These are phyloP conservation scores for Antennarius striatus DNA, from an alignment of 2,113 vertebrate species.

Conservation along the genomic window DNA sequence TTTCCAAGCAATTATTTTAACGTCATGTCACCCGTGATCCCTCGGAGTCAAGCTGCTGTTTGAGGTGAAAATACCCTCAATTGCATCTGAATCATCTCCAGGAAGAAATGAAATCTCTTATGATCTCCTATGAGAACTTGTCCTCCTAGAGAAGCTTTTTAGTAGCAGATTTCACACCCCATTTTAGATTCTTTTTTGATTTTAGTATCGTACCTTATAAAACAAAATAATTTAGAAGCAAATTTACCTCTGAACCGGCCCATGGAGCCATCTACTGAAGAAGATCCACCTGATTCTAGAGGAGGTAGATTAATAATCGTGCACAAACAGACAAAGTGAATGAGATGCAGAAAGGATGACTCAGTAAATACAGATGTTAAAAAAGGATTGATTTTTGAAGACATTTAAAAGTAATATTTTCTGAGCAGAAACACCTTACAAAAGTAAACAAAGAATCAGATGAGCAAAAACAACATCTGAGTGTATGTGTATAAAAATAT, in stretches of 20 bases:
- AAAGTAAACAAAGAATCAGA: too few relatives aligned
- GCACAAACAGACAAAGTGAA: background rate
- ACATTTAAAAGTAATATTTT: too few relatives aligned
- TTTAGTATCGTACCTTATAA: background rate
- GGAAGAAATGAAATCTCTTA: background rate
- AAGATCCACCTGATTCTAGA: too few relatives aligned
- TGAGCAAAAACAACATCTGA: too few relatives aligned
- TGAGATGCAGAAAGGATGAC: too few relatives aligned
- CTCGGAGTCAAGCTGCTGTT: slow-evolving; percentile 2
- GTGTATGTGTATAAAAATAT: too few relatives aligned
- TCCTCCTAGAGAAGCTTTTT: background rate
- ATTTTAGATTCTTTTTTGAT: slow-evolving; percentile 17
- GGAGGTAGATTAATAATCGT: background rate
- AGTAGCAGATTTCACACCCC: slow-evolving; percentile 9
- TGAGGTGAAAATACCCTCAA: background rate
- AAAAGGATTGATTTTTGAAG: too few relatives aligned
- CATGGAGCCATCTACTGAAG: too few relatives aligned
- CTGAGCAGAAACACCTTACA: too few relatives aligned
- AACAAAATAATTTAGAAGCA: slow-evolving; percentile 17
- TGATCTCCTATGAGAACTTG: background rate
- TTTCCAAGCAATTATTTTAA: slow-evolving; percentile 14
- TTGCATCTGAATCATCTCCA: background rate
- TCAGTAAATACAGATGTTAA: too few relatives aligned
- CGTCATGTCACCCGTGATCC: slow-evolving; percentile 21
- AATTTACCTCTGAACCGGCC: slow-evolving; percentile 7